These are phyloP conservation scores for Phaonia tiefii DNA, from an alignment of 2,888 invertebrate genomes.

Conservation along the genomic window DNA sequence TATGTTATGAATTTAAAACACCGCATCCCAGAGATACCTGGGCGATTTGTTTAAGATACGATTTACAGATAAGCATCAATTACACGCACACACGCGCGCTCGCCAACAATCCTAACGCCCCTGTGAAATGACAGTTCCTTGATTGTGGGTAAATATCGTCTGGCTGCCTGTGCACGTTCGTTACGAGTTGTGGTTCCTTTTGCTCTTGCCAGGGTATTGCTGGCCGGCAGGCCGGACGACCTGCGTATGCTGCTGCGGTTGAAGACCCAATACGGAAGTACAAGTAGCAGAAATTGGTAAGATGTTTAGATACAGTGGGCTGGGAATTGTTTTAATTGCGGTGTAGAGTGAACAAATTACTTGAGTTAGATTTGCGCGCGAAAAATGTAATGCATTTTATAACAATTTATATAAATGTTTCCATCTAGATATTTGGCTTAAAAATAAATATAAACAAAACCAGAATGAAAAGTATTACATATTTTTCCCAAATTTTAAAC, in stretches of 20 bases:
- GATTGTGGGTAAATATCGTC: neutral
- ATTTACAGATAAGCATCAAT: conserved; percentile 60
- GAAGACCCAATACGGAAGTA: neutral
- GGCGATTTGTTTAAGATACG: neutral
- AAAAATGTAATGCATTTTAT: too few relatives aligned
- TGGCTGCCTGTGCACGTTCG: neutral
- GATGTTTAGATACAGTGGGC: neutral
- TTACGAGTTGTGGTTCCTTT: neutral
- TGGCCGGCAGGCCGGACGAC: neutral
- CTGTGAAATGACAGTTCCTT: conserved; percentile 1
- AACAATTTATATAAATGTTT: too few relatives aligned
- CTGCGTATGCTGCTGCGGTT: neutral
- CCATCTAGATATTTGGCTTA: too few relatives aligned
- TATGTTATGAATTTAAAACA: neutral
- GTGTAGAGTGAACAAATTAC: neutral
- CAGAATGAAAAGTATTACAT: too few relatives aligned
- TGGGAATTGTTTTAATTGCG: neutral
- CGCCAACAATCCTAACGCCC: neutral
- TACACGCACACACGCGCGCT: conserved; percentile 24
- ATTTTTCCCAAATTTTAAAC: too few relatives aligned
- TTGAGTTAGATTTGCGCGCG: neutral
- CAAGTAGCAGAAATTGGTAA: neutral
- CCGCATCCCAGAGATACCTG: neutral
- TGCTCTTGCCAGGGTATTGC: neutral
- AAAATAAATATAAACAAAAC: too few relatives aligned